Evolutionary conservation across 2,797 vertebrate species (phyloP).

Genomic region (Gobionotothen gibberifrons): DNA sequence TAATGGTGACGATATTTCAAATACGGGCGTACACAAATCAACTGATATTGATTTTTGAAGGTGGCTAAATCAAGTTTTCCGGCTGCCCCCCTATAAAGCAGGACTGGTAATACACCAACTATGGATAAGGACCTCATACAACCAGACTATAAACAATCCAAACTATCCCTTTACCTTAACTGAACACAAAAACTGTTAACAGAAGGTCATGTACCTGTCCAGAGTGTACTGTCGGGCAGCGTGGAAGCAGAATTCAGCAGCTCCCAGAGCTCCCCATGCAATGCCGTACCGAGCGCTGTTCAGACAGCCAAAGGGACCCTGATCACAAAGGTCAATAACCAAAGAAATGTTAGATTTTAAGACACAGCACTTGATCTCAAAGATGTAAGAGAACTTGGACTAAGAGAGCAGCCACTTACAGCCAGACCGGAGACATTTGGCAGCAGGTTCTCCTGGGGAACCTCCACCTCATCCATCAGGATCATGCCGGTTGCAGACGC

Average conservation of each 20-base stretch:
- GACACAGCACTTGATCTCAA: neutral
- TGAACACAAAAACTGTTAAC: too few relatives aligned
- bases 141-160: too few relatives aligned
- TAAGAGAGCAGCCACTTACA: slow-evolving; percentile 73
- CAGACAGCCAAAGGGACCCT: slow-evolving; percentile 93
- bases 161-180: too few relatives aligned
- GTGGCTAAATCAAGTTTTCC: too few relatives aligned
- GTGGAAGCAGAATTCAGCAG: slow-evolving; percentile 91
- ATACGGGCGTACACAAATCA: too few relatives aligned
- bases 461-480: slow-evolving; percentile 90
- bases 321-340: slow-evolving; percentile 14
- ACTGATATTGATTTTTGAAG: too few relatives aligned
- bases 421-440: slow-evolving; percentile 85
- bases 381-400: neutral
- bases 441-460: slow-evolving; percentile 89
- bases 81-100: too few relatives aligned
- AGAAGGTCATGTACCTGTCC: slow-evolving; percentile 83
- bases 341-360: neutral
- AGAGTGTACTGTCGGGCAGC: slow-evolving; percentile 88
- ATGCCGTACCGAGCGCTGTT: slow-evolving; percentile 92
- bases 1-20: too few relatives aligned
- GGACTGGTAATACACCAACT: too few relatives aligned
- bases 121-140: too few relatives aligned
- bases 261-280: slow-evolving; percentile 91
- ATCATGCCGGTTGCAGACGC: slow-evolving; percentile 92